phyloP scores from a whole-genome alignment of 2,113 vertebrate species.

The Hippopotamus amphibius region DNA sequence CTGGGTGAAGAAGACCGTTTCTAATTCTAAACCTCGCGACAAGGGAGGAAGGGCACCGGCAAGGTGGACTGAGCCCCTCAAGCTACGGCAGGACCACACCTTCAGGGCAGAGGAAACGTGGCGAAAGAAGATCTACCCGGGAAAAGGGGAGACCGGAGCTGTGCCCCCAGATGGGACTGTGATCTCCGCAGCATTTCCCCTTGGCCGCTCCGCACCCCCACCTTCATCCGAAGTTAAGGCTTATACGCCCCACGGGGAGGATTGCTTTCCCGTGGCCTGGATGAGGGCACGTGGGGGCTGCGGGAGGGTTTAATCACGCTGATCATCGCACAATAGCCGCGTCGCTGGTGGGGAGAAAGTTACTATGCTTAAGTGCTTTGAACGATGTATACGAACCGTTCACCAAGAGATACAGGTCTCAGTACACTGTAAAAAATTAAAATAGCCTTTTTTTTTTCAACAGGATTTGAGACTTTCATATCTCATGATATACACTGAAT shows the following conservation, averaged over 20 bases:
- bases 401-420: neutral
- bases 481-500: neutral
- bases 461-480: neutral
- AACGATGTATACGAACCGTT: rapidly evolving
- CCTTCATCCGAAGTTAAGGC: rapidly evolving
- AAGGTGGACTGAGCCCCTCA: no score
- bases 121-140: rapidly evolving
- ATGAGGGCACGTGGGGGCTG: no score
- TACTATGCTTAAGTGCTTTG: rapidly evolving
- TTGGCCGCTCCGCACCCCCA: rapidly evolving
- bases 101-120: no score
- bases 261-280: neutral
- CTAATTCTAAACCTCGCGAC: rapidly evolving
- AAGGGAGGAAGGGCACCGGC: no score
- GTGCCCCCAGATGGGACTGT: no score
- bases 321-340: rapidly evolving
- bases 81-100: rapidly evolving
- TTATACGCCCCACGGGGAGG: neutral
- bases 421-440: neutral
- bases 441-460: neutral
- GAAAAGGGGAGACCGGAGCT: no score
- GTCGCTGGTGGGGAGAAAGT: rapidly evolving
- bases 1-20: neutral
- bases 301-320: rapidly evolving
- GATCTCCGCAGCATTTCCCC: rapidly evolving